Percentiles rank a stretch among this genome's conserved stretches.
Conservation (phyloP, 2,797 vertebrate species). For the Aplochiton taeniatus region DNA sequence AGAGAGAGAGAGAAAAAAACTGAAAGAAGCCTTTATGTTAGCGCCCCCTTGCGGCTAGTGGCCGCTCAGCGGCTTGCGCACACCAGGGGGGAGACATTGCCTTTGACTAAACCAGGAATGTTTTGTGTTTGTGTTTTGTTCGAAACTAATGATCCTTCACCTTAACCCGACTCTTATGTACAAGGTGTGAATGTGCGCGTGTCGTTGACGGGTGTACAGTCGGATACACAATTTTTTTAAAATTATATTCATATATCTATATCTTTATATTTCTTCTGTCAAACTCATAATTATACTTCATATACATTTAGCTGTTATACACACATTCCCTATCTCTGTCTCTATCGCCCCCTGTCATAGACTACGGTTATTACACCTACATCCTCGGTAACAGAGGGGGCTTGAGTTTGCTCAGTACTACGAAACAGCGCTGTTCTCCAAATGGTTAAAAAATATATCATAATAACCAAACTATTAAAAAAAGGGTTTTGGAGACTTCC, state of each 20-base stretch:
- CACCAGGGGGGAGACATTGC: conserved; percentile 53
- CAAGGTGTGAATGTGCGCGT: conserved; percentile 65
- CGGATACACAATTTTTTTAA: conserved; percentile 75
- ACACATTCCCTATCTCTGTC: conserved; percentile 76
- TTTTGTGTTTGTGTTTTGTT: conserved; percentile 54
- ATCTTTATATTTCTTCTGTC: conserved; percentile 72
- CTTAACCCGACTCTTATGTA: conserved; percentile 85
- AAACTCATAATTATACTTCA: conserved; percentile 75
- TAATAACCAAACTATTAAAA: conserved; percentile 43
- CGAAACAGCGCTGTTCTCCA: conserved; percentile 72
- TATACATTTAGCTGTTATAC: conserved; percentile 81
- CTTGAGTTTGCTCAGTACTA: conserved; percentile 69
- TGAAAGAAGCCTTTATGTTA: conserved; percentile 55
- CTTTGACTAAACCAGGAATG: conserved; percentile 78
- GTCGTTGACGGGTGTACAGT: conserved; percentile 62
- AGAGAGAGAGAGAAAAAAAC: conserved; percentile 51
- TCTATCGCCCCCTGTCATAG: conserved; percentile 80
- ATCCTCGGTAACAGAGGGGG: conserved; percentile 73
- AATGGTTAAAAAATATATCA: conserved; percentile 53
- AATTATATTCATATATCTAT: conserved; percentile 74
- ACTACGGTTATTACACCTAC: conserved; percentile 84
- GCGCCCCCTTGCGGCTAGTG: conserved; percentile 62
- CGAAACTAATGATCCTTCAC: conserved; percentile 40
- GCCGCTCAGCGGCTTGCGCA: conserved; percentile 74
- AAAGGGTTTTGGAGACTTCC: conserved; percentile 78